These are phyloP conservation scores for Beris chalybata DNA, from an alignment of 2,888 invertebrate genomes.

Conservation along the genomic window DNA sequence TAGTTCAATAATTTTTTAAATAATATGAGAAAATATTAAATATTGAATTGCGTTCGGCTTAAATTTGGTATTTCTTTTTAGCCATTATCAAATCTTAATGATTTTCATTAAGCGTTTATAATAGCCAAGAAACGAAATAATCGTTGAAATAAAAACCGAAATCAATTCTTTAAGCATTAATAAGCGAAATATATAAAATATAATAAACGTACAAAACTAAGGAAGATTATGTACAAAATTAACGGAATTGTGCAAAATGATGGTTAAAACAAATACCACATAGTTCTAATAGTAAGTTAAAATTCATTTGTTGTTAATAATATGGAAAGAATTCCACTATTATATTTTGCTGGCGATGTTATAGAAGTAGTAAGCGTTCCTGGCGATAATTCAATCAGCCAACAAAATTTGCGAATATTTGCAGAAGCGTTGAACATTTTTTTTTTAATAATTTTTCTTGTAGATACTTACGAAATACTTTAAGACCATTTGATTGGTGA, in stretches of 20 bases:
- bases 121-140: neutral
- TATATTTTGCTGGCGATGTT: neutral
- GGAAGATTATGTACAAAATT: conserved; percentile 5
- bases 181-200: neutral
- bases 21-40: too few species aligned
- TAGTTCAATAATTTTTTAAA: neutral
- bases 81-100: too few species aligned
- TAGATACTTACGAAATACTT: conserved; percentile 34
- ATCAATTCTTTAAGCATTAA: too few species aligned
- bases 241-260: neutral
- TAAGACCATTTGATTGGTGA: conserved; percentile 44
- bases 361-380: neutral
- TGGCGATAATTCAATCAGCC: neutral
- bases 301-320: too few species aligned
- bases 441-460: neutral
- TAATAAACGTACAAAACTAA: neutral
- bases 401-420: neutral
- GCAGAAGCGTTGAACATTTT: neutral
- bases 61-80: too few species aligned
- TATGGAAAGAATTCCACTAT: neutral
- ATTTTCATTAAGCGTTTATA: neutral
- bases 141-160: neutral
- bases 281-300: too few species aligned
- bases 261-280: neutral
- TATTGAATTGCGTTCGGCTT: too few species aligned